Evolutionary conservation across 2,113 vertebrate species (phyloP), one percentile per base, ranked within the genome.

Genomic region (Paralichthys olivaceus): DNA sequence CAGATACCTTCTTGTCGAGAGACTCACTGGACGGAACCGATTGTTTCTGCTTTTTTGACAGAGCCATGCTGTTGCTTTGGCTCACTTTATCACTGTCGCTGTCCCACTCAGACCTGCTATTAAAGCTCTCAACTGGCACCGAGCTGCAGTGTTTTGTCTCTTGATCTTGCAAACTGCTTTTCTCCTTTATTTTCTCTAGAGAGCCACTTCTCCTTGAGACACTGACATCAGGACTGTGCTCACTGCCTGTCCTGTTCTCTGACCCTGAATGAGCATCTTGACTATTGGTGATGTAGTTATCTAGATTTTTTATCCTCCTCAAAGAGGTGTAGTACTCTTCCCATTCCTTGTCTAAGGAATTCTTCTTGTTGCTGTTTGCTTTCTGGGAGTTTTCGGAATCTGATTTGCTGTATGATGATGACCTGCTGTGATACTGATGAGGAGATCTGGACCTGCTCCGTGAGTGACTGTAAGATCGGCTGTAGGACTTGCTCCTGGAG

Each of bases 401-500:
- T 0, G 97, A 97, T 1, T 91, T 92, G n/a, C 95, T 97, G 59
- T 62, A 93, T 0, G 86, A 96, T 0, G 96, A 97, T 0, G 87
- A 94, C 43, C 91, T 94, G 15, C 95, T 97, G 56, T 34, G 86
- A 75, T 92, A 94, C 34, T 79, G 93, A 54, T 71, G 71, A 5
- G 49, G 84, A 4, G 96, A 96, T 12, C 91, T 91, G 1, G 96
- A 96, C 45, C 45, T 94, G 77, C 96, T 98, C 45, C 88, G 93
- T 2, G 97, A 98, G 25, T 90, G 92, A 0, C 95, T 94, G 19
- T 92, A 95, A 0, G 96, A 97, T 3, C 91, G 94, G 1, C 96
- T 97, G 72, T 93, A 95, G 0, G 96, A 96, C n/a, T 90, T 91
- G 55, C 95, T 96, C 57, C 92, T 94, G 20, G 95, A 96, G 43